A percentile compares a stretch with the other conserved stretches of the same genome.
These are phyloP conservation scores for Pollicipes pollicipes DNA, from an alignment of 1,140 invertebrate species.

Conservation along the genomic window DNA sequence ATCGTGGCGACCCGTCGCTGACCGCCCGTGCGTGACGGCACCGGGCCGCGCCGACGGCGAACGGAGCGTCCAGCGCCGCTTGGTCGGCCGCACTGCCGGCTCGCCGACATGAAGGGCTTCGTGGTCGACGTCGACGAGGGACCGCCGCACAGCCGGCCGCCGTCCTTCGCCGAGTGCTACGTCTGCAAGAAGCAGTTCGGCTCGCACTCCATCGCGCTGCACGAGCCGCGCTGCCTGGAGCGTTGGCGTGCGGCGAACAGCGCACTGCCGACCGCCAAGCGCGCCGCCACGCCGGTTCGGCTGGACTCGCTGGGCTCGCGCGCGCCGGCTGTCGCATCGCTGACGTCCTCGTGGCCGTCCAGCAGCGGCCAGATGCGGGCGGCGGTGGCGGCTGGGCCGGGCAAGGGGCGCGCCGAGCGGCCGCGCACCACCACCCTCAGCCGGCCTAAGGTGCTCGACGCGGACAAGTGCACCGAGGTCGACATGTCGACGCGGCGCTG, in stretches of 20 bases:
- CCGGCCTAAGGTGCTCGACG: constrained; percentile 36
- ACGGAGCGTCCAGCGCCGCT: too few species aligned
- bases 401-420: constrained; percentile 17
- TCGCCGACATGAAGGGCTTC: too few species aligned
- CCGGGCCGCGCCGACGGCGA: too few species aligned
- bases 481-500: constrained; percentile 34
- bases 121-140: neutral
- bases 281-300: neutral
- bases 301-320: neutral
- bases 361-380: neutral
- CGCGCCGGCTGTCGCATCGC: neutral
- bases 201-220: constrained; percentile 48
- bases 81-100: too few species aligned
- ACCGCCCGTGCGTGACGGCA: neutral
- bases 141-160: constrained; percentile 10
- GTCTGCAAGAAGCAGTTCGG: constrained; percentile 55
- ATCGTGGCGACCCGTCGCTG: neutral
- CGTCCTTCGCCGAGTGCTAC: constrained; percentile 41
- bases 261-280: constrained; percentile 5
- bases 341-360: neutral
- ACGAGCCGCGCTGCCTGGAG: constrained; percentile 55
- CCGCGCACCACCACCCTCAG: constrained; percentile 39
- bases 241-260: constrained; percentile 43
- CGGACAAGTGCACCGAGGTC: constrained; percentile 32
- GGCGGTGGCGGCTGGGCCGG: neutral